phyloP scores from a whole-genome alignment of 2,113 vertebrate species.

The Grammomys surdaster region DNA sequence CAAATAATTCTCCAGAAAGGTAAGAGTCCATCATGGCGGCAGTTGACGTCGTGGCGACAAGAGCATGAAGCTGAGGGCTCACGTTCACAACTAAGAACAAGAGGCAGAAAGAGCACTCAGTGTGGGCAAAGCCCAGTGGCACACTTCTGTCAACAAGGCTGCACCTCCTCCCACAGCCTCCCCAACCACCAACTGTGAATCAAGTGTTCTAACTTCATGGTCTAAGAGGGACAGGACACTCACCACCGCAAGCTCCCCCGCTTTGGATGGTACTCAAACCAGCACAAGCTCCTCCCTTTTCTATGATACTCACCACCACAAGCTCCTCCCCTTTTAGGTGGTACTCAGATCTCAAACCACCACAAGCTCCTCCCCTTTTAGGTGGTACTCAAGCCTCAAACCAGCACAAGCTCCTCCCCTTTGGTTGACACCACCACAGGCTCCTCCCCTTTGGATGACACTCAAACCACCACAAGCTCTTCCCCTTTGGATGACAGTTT shows the following conservation, averaged over 20 bases:
- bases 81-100: background rate
- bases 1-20: background rate
- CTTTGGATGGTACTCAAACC: no score
- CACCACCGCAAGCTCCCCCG: background rate
- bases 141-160: background rate
- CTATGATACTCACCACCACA: no score
- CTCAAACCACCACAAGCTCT: background rate
- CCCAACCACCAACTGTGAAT: background rate
- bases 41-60: fast-evolving
- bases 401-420: no score
- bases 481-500: background rate
- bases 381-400: no score
- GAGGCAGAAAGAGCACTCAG: background rate
- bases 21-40: background rate
- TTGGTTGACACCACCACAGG: background rate
- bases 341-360: no score
- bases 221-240: background rate
- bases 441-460: background rate
- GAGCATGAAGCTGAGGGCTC: background rate
- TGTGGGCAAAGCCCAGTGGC: background rate
- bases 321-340: no score
- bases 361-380: no score
- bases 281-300: no score
- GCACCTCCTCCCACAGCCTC: background rate
- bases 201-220: background rate